Evolutionary conservation across 2,888 invertebrate genomes (phyloP).

Genomic region (Melanostoma scalare): DNA sequence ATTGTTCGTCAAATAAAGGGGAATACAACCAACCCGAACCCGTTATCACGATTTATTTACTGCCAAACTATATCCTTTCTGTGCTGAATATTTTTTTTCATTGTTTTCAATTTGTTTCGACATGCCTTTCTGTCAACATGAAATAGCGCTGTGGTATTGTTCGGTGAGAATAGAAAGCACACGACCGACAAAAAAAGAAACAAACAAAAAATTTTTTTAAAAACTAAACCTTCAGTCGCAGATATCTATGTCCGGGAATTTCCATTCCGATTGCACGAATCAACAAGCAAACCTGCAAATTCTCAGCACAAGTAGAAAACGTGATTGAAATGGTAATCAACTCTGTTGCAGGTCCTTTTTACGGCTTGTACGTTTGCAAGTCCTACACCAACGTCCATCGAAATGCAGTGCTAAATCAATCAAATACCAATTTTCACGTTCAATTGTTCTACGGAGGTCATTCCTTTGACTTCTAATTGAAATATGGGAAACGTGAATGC

Average conservation of each 20-base stretch:
- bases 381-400: conserved; percentile 32
- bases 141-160: no score
- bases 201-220: not conserved
- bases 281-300: conserved; percentile 66
- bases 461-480: conserved; percentile 6
- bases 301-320: conserved; percentile 38
- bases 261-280: conserved; percentile 60
- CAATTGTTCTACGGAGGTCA: conserved; percentile 50
- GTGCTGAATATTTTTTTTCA: no score
- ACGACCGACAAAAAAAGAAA: no score
- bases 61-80: no score
- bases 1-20: no score
- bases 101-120: no score
- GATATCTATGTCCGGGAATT: conserved; percentile 56
- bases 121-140: no score
- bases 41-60: no score
- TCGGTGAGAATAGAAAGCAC: no score
- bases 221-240: not conserved
- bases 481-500: no score
- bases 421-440: conserved; percentile 72
- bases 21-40: no score
- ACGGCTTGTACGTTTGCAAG: not conserved
- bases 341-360: conserved; percentile 57
- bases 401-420: conserved; percentile 61
- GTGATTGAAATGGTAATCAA: conserved; percentile 70